Base-by-base conservation (phyloP, 2,888 invertebrate species). In the Mystacides longicornis region DNA sequence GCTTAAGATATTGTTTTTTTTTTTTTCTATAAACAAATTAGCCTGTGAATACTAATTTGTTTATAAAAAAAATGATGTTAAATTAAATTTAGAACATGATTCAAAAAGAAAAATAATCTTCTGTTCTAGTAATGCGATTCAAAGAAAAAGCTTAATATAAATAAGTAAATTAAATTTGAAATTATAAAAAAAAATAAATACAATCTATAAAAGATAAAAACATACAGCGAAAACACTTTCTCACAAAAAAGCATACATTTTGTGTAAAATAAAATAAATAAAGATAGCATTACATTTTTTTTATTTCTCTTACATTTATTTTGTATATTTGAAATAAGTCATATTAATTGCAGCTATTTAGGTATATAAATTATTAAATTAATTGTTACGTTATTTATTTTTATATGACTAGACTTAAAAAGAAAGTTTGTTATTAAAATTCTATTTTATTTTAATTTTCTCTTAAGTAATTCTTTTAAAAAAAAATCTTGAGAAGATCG, bases 381-480 rank as follows among this genome's bases (percentile, higher is more conserved):
- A n/a, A 45, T 45, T 20, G 14, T 45, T 45, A 45, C 21, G n/a
- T n/a, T n/a, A n/a, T 14, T 14, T 43, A 43, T 16, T 43, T 16
- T 43, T 20, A 45, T 31, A 19, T 45, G 45, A 45, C 45, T 45
- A 45, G 45, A 45, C 45, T 45, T 45, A 45, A 11, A 11, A 11
- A 11, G 16, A 14, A 43, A 43, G 5, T 43, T 43, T 43, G 5
- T 43, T 43, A n/a, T n/a, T n/a, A n/a, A n/a, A n/a, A n/a, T n/a
- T n/a, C n/a, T n/a, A n/a, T n/a, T n/a, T n/a, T n/a, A n/a, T n/a
- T n/a, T n/a, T n/a, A n/a, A 19, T 21, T 16, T 3, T 45, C 16
- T 45, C 3, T n/a, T n/a, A n/a, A n/a, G n/a, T n/a, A n/a, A n/a
- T n/a, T n/a, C n/a, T n/a, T n/a, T n/a, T n/a, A n/a, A n/a, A n/a